A percentile compares a stretch with the other conserved stretches of the same genome.
Conservation (phyloP, 2,888 invertebrate genomes). For the Ischnus inquisitorius region DNA sequence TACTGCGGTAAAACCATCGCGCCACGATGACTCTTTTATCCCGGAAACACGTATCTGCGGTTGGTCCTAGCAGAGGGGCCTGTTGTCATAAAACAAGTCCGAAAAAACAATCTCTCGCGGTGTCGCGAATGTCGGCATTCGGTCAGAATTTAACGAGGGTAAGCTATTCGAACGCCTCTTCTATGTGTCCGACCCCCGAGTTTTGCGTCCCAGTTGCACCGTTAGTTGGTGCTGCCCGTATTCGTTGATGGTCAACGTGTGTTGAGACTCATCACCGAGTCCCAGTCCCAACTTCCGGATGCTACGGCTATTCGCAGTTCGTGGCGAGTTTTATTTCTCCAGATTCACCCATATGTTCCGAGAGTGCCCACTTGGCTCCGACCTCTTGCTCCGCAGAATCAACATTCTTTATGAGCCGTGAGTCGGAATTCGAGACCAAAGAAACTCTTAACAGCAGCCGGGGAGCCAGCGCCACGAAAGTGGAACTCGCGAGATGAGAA, state of each 20-base stretch:
- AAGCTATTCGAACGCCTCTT: not conserved
- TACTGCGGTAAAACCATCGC: not conserved
- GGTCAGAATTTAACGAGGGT: slow-evolving; percentile 20
- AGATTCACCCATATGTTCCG: not conserved
- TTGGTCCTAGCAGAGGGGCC: not conserved
- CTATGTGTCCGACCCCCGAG: not conserved
- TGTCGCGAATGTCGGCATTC: slow-evolving; percentile 3
- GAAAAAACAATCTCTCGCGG: not conserved
- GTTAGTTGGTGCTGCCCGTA: not conserved
- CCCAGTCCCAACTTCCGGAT: not conserved
- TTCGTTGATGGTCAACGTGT: not conserved
- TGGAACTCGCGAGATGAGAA: slow-evolving; percentile 40
- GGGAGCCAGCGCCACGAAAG: slow-evolving; percentile 11
- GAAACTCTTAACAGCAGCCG: slow-evolving; percentile 29
- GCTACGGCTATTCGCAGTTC: slow-evolving; percentile 10
- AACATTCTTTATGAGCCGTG: slow-evolving; percentile 16
- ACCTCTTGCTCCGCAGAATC: not conserved
- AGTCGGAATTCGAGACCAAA: slow-evolving; percentile 1
- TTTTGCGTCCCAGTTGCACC: not conserved
- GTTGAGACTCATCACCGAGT: slow-evolving; percentile 28
- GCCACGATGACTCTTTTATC: slow-evolving; percentile 10
- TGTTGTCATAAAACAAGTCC: not conserved
- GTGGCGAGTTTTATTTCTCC: not conserved
- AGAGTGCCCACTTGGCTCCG: not conserved
- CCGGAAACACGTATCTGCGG: slow-evolving; percentile 21